phyloP scores from a whole-genome alignment of 2,797 vertebrate species.

The Dryobates pubescens region DNA sequence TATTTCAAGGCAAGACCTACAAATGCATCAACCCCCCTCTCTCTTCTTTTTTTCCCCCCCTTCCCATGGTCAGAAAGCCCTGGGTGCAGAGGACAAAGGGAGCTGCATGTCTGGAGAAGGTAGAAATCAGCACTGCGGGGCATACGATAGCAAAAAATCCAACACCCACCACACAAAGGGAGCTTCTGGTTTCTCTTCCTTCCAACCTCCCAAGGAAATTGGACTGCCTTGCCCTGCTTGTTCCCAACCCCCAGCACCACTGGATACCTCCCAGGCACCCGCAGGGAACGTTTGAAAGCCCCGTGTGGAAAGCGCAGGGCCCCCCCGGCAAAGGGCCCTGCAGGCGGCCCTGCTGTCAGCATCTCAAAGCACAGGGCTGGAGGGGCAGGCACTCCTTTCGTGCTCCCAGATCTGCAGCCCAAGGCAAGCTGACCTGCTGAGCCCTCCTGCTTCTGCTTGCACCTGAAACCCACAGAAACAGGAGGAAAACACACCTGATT shows the following conservation, averaged over 20 bases:
- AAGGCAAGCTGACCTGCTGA: not conserved
- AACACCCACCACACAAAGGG: not conserved
- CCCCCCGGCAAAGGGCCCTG: not conserved
- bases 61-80: no score
- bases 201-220: not conserved
- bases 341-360: not conserved
- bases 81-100: no score
- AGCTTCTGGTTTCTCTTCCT: not conserved
- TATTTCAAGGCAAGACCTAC: no score
- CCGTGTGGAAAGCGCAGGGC: not conserved
- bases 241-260: not conserved
- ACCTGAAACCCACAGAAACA: not conserved
- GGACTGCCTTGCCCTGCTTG: not conserved
- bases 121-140: no score
- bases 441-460: not conserved
- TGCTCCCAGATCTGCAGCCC: not conserved
- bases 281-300: not conserved
- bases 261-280: not conserved
- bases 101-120: no score
- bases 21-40: no score
- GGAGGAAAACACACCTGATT: not conserved
- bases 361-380: not conserved
- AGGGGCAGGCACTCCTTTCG: not conserved
- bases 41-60: no score
- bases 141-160: no score